Evolutionary conservation across 2,113 vertebrate species (phyloP).

Genomic region (Thunnus maccoyii): DNA sequence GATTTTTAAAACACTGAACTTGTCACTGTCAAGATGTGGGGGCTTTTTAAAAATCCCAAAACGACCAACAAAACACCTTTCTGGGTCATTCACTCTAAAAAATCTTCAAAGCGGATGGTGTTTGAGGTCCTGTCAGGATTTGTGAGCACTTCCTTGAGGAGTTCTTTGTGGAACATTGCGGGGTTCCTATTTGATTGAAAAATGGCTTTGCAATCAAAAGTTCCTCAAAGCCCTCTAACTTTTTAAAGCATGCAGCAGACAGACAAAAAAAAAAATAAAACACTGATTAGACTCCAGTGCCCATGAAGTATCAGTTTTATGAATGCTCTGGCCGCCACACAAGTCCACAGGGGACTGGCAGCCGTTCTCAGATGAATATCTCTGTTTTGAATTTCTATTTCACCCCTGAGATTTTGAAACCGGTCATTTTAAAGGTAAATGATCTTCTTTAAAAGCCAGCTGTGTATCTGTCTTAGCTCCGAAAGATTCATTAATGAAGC

Average conservation of each 20-base stretch:
- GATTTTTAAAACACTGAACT: slow-evolving; percentile 38
- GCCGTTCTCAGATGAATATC: slow-evolving; percentile 55
- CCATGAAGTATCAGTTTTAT: slow-evolving; percentile 52
- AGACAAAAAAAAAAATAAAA: slow-evolving; percentile 35
- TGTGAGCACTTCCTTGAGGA: slow-evolving; percentile 37
- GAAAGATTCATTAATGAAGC: not conserved
- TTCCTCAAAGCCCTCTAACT: slow-evolving; percentile 36
- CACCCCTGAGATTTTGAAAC: slow-evolving; percentile 31
- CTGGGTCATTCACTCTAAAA: slow-evolving; percentile 15
- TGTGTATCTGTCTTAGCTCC: not conserved
- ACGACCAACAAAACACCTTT: slow-evolving; percentile 45
- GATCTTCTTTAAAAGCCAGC: not conserved
- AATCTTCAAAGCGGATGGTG: slow-evolving; percentile 34
- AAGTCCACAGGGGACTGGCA: slow-evolving; percentile 62
- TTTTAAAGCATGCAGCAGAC: slow-evolving; percentile 37
- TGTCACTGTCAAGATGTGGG: slow-evolving; percentile 43
- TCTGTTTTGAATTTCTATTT: slow-evolving; percentile 51
- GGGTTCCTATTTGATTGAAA: slow-evolving; percentile 50
- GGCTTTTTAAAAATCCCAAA: slow-evolving; percentile 49
- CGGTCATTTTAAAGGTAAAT: slow-evolving; percentile 10
- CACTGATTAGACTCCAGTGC: slow-evolving; percentile 37
- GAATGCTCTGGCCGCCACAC: slow-evolving; percentile 34
- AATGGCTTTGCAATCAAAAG: slow-evolving; percentile 50
- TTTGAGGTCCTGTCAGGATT: slow-evolving; percentile 57
- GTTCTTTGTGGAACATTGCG: slow-evolving; percentile 46